Evolutionary conservation across 2,113 vertebrate genomes (phyloP), one percentile per base, ranked within the genome.

Genomic region (Myrmecophaga tridactyla): DNA sequence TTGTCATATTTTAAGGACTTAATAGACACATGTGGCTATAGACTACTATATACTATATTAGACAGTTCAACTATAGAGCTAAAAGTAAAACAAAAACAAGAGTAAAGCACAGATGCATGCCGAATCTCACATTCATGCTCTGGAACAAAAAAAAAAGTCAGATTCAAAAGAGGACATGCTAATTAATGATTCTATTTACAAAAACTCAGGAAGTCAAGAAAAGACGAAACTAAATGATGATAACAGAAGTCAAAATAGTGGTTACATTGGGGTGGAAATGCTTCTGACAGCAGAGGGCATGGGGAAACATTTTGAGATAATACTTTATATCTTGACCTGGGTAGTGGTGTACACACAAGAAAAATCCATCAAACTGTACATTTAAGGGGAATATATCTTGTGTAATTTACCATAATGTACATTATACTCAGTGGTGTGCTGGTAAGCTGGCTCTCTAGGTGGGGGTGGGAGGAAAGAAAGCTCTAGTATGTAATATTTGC

Each of bases 171-270:
- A 77, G 17, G 23, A 58, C 1, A 69, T 43, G 27, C 2, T 56
- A 27, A 78, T 48, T 56, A 27, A 78, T 48, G 31, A 89, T 39
- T 70, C 17, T 70, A 17, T 46, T 56, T 17, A 46, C 10, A 56
- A 23, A 84, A 39, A 94, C 58, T 53, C 41, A 88, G 89, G 46
- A 63, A 92, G 46, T 87, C 41, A 88, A 92, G 46, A 63, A 92
- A 87, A 69, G 63, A 10, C 12, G 89, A 90, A 95, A 75, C 63
- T 70, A 58, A 62, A 11, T 15, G 11, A 80, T 46, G 15, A 18
- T 72, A n/a, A 76, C 14, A 53, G 51, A 90, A 88, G 13, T 76
- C 13, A 34, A 72, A 87, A 90, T 2, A 82, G 7, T 78, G 20
- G 43, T 70, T 34, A 39, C 1, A 8, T 56, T 4, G 5, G 8